Base-by-base conservation (phyloP, 1,140 invertebrate species). In the Eubasilissa regina region DNA sequence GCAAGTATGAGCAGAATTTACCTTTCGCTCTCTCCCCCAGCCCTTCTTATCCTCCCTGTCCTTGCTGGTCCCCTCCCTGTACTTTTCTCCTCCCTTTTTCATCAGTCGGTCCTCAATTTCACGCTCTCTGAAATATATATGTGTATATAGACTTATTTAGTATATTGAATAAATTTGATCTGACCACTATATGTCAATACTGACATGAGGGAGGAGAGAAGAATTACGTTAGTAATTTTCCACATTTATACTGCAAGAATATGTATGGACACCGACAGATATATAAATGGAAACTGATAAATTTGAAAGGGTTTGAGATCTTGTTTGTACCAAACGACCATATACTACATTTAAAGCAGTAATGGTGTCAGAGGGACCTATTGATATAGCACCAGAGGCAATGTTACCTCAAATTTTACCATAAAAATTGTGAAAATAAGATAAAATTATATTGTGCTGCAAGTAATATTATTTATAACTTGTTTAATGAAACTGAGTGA, bases 91-190 rank as follows among this genome's bases (percentile, higher is more conserved):
- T 84, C 87, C 80, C 64, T 83, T 87, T 78, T 89, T 89, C 15
- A 85, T 84, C 43, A 89, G 84, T 15, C 88, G 86, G 72, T 89
- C 89, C 82, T 89, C 89, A 76, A 89, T 89, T 85, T 89, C 89
- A 53, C 89, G 85, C 73, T 89, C 89, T 82, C 89, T 90, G 45
- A 8, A 58, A 80, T 73, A n/a, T n/a, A n/a, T n/a, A n/a, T n/a
- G 25, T 35, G 6, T 6, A 35, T 35, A 6, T 35, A 35, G 25
- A 35, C 25, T 35, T 35, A 35, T 35, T 35, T 35, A 35, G 25
- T 35, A 6, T 35, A 35, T 35, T 35, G 25, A 6, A 35, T 35
- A 3, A 51, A 51, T 8, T 13, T 13, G 1, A 51, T 51, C n/a
- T n/a, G n/a, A n/a, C n/a, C n/a, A n/a, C n/a, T n/a, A n/a, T n/a